These are phyloP conservation scores for Agrenia bidenticulata DNA, from an alignment of 2,888 invertebrate species.

Conservation along the genomic window DNA sequence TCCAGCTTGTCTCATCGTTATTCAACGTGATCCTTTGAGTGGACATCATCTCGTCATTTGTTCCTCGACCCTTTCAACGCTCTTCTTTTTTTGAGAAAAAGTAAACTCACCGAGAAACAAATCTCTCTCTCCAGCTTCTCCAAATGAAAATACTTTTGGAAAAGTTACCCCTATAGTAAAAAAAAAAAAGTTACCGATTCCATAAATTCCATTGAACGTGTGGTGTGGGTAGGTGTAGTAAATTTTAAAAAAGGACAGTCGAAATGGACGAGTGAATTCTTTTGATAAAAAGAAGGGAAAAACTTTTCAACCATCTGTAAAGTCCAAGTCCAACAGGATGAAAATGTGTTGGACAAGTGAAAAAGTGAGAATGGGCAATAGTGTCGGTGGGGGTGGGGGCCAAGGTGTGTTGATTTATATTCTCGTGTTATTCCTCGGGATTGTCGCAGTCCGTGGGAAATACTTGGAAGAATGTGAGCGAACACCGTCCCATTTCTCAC, in stretches of 20 bases:
- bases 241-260: slow-evolving; percentile 18
- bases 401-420: slow-evolving; percentile 41
- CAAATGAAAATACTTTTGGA: neutral
- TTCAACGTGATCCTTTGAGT: neutral
- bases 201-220: neutral
- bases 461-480: slow-evolving; percentile 46
- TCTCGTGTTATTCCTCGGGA: slow-evolving; percentile 12
- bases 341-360: slow-evolving; percentile 22
- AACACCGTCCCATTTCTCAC: slow-evolving; percentile 23
- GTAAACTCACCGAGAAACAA: neutral
- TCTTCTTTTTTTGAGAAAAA: neutral
- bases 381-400: slow-evolving; percentile 7
- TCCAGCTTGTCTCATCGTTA: slow-evolving; percentile 17
- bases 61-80: neutral
- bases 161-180: neutral
- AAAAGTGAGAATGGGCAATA: slow-evolving; percentile 19
- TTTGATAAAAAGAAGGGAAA: neutral
- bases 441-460: slow-evolving; percentile 35
- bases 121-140: neutral
- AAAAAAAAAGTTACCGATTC: neutral
- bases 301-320: slow-evolving; percentile 5
- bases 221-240: neutral
- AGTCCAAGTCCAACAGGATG: neutral
- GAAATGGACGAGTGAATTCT: slow-evolving; percentile 11
- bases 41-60: slow-evolving; percentile 11